These are phyloP conservation scores for Spodoptera exigua DNA, from an alignment of 2,888 invertebrate genomes.

Conservation along the genomic window DNA sequence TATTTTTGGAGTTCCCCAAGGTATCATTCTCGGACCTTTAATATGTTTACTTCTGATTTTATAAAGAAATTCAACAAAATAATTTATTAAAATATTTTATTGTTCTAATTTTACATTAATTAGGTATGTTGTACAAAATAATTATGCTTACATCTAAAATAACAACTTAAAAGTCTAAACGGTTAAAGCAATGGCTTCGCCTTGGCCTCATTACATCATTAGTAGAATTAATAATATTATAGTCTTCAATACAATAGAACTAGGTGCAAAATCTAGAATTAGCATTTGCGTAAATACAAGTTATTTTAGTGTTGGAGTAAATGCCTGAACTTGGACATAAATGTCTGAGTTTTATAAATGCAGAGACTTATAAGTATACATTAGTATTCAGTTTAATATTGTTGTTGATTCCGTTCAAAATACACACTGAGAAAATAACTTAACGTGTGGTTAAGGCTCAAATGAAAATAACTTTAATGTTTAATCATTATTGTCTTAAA, in stretches of 20 bases:
- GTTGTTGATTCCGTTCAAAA: conserved; percentile 21
- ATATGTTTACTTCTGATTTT: not conserved
- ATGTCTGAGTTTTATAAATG: conserved; percentile 36
- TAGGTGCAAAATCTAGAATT: conserved; percentile 33
- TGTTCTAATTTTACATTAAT: conserved; percentile 55
- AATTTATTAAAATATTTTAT: conserved; percentile 60
- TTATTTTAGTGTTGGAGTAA: conserved; percentile 18
- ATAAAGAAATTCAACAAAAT: conserved; percentile 15
- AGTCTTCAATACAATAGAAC: conserved; percentile 43
- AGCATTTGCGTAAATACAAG: conserved; percentile 33
- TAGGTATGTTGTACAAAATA: conserved; percentile 68
- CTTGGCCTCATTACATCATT: conserved; percentile 42
- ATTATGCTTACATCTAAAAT: conserved; percentile 56
- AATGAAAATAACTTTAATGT: no score
- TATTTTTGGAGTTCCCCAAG: conserved; percentile 4
- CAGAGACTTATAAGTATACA: conserved; percentile 18
- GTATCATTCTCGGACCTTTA: not conserved
- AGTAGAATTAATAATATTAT: conserved; percentile 29
- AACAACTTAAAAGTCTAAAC: conserved; percentile 47
- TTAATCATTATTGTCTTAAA: no score
- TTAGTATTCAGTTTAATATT: not conserved
- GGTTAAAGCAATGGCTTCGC: conserved; percentile 60
- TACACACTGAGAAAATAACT: conserved; percentile 2
- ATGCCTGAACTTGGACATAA: conserved; percentile 4
- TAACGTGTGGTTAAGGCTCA: no score